Conservation (phyloP, 2,888 invertebrate species). For the Arrhopalites spinosus region DNA sequence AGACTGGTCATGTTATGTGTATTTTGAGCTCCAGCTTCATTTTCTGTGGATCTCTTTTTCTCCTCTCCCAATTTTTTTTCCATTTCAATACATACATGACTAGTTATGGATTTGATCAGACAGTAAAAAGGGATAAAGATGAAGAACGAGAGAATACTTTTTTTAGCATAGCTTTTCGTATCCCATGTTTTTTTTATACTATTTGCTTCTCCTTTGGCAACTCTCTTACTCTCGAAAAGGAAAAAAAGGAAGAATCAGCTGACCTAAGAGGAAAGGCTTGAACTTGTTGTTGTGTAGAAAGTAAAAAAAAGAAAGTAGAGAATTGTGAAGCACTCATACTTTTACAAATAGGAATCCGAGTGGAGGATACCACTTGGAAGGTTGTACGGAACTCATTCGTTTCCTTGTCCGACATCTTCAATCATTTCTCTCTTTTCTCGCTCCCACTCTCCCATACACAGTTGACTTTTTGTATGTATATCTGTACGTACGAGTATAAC, state of each 20-base stretch:
- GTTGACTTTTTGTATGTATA: neutral
- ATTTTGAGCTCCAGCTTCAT: too few species aligned
- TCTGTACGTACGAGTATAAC: neutral
- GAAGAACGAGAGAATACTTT: neutral
- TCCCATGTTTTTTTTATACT: neutral
- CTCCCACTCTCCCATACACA: neutral
- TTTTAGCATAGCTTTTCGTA: neutral
- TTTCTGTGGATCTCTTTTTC: neutral
- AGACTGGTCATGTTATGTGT: too few species aligned
- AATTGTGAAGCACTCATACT: constrained; percentile 2
- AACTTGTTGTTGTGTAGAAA: neutral
- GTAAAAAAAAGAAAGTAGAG: neutral
- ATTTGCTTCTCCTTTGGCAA: neutral
- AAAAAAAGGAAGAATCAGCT: neutral
- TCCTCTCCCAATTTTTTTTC: constrained; percentile 1
- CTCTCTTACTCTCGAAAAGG: neutral
- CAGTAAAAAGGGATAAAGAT: constrained; percentile 13
- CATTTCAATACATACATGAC: neutral
- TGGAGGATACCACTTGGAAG: constrained; percentile 39
- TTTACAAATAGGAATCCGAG: constrained; percentile 15
- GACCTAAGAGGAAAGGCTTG: neutral
- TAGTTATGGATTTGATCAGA: constrained; percentile 12
- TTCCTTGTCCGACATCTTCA: constrained; percentile 46
- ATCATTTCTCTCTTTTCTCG: constrained; percentile 40
- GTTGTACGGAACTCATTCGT: constrained; percentile 49